Conservation (phyloP, 2,888 invertebrate species). For the Vesta saturnalis region DNA sequence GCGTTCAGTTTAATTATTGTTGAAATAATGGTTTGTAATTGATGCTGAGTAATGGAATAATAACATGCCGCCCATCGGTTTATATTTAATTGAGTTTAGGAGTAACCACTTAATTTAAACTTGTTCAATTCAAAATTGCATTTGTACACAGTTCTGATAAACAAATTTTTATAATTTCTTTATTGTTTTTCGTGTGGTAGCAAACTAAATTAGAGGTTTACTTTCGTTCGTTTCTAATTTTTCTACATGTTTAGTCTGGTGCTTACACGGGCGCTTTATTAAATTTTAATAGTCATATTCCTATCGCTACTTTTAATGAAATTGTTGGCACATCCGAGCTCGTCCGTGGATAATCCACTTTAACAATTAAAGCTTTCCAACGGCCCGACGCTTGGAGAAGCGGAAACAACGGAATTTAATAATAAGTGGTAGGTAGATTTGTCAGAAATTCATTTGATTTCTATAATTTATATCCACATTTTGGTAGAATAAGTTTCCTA, state of each 20-base stretch:
- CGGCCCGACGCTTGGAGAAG: conserved; percentile 40
- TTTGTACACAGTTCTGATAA: not conserved
- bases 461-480: conserved; percentile 18
- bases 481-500: not conserved
- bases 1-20: conserved; percentile 33
- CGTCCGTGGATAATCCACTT: conserved; percentile 47
- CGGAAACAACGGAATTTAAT: conserved; percentile 49
- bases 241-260: conserved; percentile 27
- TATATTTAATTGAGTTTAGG: conserved; percentile 26
- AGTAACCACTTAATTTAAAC: conserved; percentile 24
- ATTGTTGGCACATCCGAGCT: conserved; percentile 45
- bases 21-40: conserved; percentile 30
- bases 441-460: conserved; percentile 31
- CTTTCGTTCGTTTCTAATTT: conserved; percentile 16
- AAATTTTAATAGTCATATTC: conserved; percentile 48
- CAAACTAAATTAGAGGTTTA: conserved; percentile 8
- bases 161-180: too few species aligned
- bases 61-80: conserved; percentile 22
- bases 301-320: conserved; percentile 47
- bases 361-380: conserved; percentile 46
- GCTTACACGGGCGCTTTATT: conserved; percentile 39
- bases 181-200: not conserved
- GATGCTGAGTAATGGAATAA: conserved; percentile 30
- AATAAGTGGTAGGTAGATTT: conserved; percentile 31
- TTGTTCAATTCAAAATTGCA: not conserved